phyloP scores from a whole-genome alignment of 2,113 vertebrate species.

The Anguilla japonica region DNA sequence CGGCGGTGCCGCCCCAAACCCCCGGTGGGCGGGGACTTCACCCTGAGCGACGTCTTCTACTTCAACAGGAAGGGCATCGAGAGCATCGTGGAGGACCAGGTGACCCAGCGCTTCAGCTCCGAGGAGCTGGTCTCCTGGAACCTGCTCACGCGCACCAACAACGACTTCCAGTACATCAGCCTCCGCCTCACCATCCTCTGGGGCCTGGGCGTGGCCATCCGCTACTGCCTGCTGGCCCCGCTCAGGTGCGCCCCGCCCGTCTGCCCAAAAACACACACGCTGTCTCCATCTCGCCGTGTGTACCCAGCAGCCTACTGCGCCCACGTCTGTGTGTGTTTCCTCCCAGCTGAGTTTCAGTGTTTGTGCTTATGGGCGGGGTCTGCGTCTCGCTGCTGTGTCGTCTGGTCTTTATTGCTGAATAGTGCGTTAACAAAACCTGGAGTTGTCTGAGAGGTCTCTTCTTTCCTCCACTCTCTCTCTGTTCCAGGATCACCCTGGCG shows the following conservation, averaged over 20 bases:
- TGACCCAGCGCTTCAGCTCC: conserved; percentile 93
- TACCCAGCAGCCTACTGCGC: neutral
- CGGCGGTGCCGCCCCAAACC: conserved; percentile 54
- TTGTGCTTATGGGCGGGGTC: too few relatives aligned
- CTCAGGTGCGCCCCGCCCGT: conserved; percentile 75
- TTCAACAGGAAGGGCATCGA: conserved; percentile 90
- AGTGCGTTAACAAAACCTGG: neutral
- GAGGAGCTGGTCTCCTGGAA: conserved; percentile 96
- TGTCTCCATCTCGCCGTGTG: neutral
- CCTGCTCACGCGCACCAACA: conserved; percentile 93
- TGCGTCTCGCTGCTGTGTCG: neutral
- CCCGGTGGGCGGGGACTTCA: conserved; percentile 67
- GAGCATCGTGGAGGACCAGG: conserved; percentile 91
- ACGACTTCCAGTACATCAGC: conserved; percentile 91
- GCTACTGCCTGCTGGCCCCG: conserved; percentile 87
- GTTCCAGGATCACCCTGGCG: conserved; percentile 80
- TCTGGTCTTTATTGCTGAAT: neutral
- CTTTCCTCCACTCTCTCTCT: neutral
- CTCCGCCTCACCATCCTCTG: conserved; percentile 83
- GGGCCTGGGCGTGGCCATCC: conserved; percentile 84
- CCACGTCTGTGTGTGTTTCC: neutral
- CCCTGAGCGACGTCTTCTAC: conserved; percentile 84
- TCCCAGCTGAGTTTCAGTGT: neutral
- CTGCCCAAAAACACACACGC: too few relatives aligned
- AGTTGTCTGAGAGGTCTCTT: neutral